Conservation (phyloP, 1,140 invertebrate species). For the Hypothenemus hampei region DNA sequence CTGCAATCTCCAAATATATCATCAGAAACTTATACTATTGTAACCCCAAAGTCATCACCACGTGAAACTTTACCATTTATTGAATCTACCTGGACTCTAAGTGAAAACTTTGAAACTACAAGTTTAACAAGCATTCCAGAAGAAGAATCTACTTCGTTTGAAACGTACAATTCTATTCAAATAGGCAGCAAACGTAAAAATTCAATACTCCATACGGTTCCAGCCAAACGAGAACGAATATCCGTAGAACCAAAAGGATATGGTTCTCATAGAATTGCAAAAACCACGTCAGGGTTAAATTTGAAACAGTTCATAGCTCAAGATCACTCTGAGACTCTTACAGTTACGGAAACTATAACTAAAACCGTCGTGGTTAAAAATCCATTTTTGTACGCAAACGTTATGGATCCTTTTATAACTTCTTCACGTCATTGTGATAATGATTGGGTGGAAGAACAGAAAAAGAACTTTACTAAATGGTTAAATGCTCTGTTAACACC, state of each 20-base stretch:
- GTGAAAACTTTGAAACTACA: too few relatives aligned
- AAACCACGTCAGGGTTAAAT: constrained; percentile 22
- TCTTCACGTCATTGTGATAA: constrained; percentile 71
- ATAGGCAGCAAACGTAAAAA: constrained; percentile 20
- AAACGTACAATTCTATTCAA: neutral
- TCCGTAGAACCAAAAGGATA: constrained; percentile 23
- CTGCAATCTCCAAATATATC: too few relatives aligned
- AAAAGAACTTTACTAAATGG: constrained; percentile 80
- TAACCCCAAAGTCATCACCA: too few relatives aligned
- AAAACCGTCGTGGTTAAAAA: constrained; percentile 32
- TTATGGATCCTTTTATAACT: constrained; percentile 62
- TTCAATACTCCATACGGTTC: neutral
- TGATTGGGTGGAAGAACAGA: constrained; percentile 72
- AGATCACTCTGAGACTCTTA: constrained; percentile 1
- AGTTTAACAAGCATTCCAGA: too few relatives aligned
- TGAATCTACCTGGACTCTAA: too few relatives aligned
- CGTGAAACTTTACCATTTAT: too few relatives aligned
- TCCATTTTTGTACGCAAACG: constrained; percentile 57
- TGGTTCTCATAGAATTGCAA: constrained; percentile 17
- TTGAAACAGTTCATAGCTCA: constrained; percentile 8
- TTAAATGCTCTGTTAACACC: constrained; percentile 81
- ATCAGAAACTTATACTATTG: too few relatives aligned
- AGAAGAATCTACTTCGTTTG: too few relatives aligned
- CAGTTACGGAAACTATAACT: constrained; percentile 12
- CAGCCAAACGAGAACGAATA: constrained; percentile 15